Conservation (phyloP, 1,140 invertebrate genomes). For the Lordiphosa mommai region DNA sequence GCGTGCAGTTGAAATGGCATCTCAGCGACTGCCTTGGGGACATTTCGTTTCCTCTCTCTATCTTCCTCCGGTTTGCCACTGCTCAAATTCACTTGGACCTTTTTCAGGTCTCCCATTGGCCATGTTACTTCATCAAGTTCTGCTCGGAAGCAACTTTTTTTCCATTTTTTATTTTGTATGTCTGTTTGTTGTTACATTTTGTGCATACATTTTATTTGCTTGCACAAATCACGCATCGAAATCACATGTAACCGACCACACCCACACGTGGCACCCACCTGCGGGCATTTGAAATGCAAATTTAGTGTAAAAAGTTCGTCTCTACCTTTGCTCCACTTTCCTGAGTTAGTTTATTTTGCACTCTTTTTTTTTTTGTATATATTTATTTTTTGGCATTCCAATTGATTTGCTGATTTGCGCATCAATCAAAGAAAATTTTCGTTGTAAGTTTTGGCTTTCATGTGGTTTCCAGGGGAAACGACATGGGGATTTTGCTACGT, state of each 20-base stretch:
- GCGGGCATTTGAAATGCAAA: slow-evolving; percentile 54
- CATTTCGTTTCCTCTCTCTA: neutral
- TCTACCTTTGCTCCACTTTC: slow-evolving; percentile 17
- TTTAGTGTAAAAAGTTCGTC: slow-evolving; percentile 29
- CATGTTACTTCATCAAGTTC: slow-evolving; percentile 9
- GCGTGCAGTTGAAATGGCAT: slow-evolving; percentile 20
- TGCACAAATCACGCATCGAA: slow-evolving; percentile 44
- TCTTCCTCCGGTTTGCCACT: neutral
- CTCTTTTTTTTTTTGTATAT: neutral
- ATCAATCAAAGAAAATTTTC: slow-evolving; percentile 55
- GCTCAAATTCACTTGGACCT: slow-evolving; percentile 28
- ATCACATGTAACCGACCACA: slow-evolving; percentile 25
- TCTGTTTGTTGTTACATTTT: slow-evolving; percentile 17
- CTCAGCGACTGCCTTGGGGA: slow-evolving; percentile 1
- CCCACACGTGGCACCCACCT: slow-evolving; percentile 18
- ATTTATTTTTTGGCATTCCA: slow-evolving; percentile 38
- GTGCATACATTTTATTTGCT: slow-evolving; percentile 27
- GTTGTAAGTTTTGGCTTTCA: slow-evolving; percentile 37
- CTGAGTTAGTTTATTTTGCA: slow-evolving; percentile 39
- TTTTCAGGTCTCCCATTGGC: slow-evolving; percentile 16
- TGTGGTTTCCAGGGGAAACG: slow-evolving; percentile 9
- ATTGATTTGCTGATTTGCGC: slow-evolving; percentile 67
- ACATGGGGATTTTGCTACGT: neutral
- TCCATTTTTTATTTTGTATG: too few relatives aligned
- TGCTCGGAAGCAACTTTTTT: slow-evolving; percentile 6